Conservation (phyloP, 1,140 invertebrate genomes). For the Triops cancriformis region DNA sequence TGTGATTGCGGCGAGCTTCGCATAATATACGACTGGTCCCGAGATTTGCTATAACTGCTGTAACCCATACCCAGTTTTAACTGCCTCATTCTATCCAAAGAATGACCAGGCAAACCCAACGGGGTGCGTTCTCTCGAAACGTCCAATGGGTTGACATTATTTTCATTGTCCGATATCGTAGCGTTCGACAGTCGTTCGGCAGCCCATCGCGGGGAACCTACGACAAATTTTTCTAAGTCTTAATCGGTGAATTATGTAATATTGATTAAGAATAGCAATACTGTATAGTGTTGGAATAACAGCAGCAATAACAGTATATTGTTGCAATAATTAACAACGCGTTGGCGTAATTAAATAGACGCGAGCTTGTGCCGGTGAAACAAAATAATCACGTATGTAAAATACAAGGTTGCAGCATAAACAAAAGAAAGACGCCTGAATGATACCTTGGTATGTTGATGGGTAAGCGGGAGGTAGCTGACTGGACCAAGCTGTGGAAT, state of each 20-base stretch:
- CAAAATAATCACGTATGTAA: background rate
- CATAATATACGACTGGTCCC: background rate
- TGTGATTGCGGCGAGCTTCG: slow-evolving; percentile 4
- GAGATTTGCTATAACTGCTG: background rate
- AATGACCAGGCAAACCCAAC: background rate
- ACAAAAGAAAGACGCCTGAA: no score
- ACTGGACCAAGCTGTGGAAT: slow-evolving; percentile 59
- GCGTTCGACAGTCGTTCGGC: slow-evolving; percentile 33
- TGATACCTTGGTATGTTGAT: background rate
- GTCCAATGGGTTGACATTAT: background rate
- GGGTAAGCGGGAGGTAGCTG: slow-evolving; percentile 43
- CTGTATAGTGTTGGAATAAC: background rate
- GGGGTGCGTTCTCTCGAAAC: background rate
- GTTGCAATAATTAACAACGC: no score
- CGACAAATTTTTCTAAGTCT: background rate
- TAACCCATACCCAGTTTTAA: slow-evolving; percentile 16
- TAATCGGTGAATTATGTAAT: background rate
- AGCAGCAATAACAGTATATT: background rate
- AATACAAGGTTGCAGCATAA: background rate
- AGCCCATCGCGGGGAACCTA: slow-evolving; percentile 30
- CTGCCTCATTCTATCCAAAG: slow-evolving; percentile 10
- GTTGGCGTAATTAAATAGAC: no score
- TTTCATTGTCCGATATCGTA: slow-evolving; percentile 34
- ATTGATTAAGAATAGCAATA: background rate
- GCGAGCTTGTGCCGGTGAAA: background rate